phyloP scores from a whole-genome alignment of 1,140 invertebrate genomes.

The Heliothis virescens region DNA sequence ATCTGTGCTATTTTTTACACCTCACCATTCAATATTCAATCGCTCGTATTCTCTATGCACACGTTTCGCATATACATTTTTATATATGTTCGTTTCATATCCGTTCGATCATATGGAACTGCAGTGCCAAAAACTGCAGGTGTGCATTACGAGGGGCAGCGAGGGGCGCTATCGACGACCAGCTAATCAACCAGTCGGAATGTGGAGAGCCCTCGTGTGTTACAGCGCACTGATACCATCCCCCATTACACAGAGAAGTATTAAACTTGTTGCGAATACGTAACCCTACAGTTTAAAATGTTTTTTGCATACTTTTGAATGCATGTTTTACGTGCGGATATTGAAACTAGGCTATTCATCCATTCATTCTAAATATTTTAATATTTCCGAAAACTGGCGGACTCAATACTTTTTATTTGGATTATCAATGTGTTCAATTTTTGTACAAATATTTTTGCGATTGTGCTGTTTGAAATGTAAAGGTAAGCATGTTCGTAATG shows the following conservation, averaged over 20 bases:
- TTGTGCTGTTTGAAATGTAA: neutral
- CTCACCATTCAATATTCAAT: conserved; percentile 19
- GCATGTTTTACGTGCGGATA: neutral
- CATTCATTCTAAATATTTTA: neutral
- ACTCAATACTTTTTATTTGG: neutral
- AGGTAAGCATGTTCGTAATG: neutral
- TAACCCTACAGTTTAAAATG: conserved; percentile 8
- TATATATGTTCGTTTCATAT: conserved; percentile 18
- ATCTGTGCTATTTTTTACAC: conserved; percentile 20
- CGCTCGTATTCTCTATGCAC: neutral
- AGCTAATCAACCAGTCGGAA: conserved; percentile 67
- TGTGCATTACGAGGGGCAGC: conserved; percentile 47
- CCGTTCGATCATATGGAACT: conserved; percentile 27
- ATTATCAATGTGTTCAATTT: neutral
- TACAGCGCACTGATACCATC: conserved; percentile 38
- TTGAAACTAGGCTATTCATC: neutral
- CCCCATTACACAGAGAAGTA: conserved; percentile 38
- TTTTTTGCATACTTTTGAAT: neutral
- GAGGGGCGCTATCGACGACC: conserved; percentile 31
- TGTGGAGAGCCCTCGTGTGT: conserved; percentile 59
- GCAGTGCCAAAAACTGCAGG: conserved; percentile 57
- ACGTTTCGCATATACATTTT: neutral
- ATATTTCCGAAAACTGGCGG: no score
- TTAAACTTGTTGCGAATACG: conserved; percentile 29
- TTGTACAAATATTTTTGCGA: neutral